Evolutionary conservation across 2,888 invertebrate species (phyloP).

Genomic region (Xestia ashworthii): DNA sequence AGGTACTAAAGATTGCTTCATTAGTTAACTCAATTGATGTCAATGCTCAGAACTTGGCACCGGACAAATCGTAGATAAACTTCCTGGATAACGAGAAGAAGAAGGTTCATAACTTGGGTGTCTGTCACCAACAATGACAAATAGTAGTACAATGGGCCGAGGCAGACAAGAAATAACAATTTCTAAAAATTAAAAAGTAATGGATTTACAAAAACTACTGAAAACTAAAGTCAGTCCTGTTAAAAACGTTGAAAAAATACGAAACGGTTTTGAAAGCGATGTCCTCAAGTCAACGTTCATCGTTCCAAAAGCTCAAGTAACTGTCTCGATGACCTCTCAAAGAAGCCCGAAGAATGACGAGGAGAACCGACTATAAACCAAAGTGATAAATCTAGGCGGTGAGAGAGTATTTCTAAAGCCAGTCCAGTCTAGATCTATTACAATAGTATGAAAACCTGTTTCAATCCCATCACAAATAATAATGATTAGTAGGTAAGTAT

Average conservation of each 20-base stretch:
- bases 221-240: background rate
- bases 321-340: background rate
- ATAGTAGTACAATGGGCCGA: background rate
- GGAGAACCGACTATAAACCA: background rate
- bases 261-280: background rate
- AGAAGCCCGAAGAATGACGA: background rate
- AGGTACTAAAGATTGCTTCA: background rate
- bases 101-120: background rate
- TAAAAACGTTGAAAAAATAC: background rate
- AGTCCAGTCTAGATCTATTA: background rate
- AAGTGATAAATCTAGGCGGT: background rate
- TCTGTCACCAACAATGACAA: too few relatives aligned
- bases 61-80: background rate
- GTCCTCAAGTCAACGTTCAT: background rate
- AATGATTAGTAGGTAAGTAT: background rate
- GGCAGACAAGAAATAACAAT: too few relatives aligned
- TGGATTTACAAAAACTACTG: background rate
- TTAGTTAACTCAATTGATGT: background rate
- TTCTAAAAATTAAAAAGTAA: too few relatives aligned
- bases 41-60: background rate
- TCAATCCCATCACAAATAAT: background rate
- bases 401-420: background rate
- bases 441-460: conserved; percentile 9
- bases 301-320: background rate
- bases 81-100: too few relatives aligned